A percentile compares a stretch with the other conserved stretches of the same genome.
These are phyloP conservation scores for Glandiceps talaboti DNA, from an alignment of 53 echinoderm and acorn worm species.

Conservation along the genomic window DNA sequence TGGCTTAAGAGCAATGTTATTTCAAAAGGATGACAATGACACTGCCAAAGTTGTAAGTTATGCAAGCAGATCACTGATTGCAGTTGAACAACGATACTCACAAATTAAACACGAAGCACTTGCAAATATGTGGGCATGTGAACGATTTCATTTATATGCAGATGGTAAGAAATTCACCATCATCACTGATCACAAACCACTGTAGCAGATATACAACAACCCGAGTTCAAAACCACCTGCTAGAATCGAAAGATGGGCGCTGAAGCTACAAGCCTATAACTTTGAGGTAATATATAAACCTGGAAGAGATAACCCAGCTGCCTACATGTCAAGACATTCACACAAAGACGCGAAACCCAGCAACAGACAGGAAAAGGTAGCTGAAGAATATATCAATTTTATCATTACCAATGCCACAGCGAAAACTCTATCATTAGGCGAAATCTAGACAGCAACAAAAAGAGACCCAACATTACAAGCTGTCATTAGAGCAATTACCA, in stretches of 20 bases:
- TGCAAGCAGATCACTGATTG: too few species aligned
- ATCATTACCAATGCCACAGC: conserved; percentile 21
- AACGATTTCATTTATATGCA: conserved; percentile 23
- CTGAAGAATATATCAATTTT: conserved; percentile 23
- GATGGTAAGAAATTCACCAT: conserved; percentile 26
- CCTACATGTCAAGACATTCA: conserved; percentile 45
- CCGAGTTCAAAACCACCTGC: too few species aligned
- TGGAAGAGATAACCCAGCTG: conserved; percentile 38
- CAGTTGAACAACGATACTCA: too few species aligned
- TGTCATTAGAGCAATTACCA: conserved; percentile 7
- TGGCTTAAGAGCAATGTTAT: conserved; percentile 5
- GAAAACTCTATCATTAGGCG: conserved; percentile 8
- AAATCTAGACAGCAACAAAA: conserved; percentile 5
- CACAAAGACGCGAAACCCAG: neutral
- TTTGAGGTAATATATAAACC: conserved; percentile 14
- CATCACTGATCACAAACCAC: conserved; percentile 34
- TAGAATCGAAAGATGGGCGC: conserved; percentile 35
- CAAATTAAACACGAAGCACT: conserved; percentile 21
- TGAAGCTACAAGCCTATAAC: conserved; percentile 16
- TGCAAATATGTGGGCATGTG: conserved; percentile 28
- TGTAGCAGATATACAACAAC: conserved; percentile 17
- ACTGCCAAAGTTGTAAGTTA: too few species aligned
- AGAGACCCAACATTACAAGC: neutral
- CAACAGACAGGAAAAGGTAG: neutral
- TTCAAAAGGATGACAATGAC: too few species aligned